Base-by-base conservation (phyloP, 2,888 invertebrate genomes). In the Ectropis crepuscularia region DNA sequence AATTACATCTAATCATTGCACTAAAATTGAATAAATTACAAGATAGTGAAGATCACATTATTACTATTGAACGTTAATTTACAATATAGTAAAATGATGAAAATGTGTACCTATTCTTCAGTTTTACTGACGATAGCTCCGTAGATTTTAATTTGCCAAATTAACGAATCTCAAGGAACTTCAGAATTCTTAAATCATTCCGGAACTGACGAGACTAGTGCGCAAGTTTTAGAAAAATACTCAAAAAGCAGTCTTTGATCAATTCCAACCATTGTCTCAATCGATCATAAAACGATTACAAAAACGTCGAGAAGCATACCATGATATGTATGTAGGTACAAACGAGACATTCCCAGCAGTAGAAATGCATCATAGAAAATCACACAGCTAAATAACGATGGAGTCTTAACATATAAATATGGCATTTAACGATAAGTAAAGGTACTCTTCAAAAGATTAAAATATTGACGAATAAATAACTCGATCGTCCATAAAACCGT, bases 1-100 rank as follows among this genome's bases (percentile, higher is more conserved):
- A 83, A 81, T 92, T 91, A 92, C 75, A 87, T 83, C 92, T 92
- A 92, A 87, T 89, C 89, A 92, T 92, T 92, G 92, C 92, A 92
- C 92, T 92, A 92, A 90, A 87, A 84, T 90, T 90, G 86, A 90
- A 91, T 90, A 89, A 90, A 88, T 90, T 90, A 91, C 86, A 87
- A 74, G 81, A 86, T 82, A 83, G 82, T 83, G 82, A 87, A 86
- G 83, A 86, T 88, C 87, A 87, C 87, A 82, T 80, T 82, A 80
- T 81, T 76, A 74, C 76, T 80, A 81, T 80, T 81, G 77, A 82
- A 82, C 74, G 69, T 80, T 75, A 75, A 71, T 76, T 76, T 74
- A 76, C 74, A 78, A 73, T 70, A 74, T 74, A 67, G 70, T 70
- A 70, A 76, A 65, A 72, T 67, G 76, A 78, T 70, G 69, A 74